These are phyloP conservation scores for Emydocephalus ijimae DNA, from an alignment of 2,113 vertebrate species.

Conservation along the genomic window DNA sequence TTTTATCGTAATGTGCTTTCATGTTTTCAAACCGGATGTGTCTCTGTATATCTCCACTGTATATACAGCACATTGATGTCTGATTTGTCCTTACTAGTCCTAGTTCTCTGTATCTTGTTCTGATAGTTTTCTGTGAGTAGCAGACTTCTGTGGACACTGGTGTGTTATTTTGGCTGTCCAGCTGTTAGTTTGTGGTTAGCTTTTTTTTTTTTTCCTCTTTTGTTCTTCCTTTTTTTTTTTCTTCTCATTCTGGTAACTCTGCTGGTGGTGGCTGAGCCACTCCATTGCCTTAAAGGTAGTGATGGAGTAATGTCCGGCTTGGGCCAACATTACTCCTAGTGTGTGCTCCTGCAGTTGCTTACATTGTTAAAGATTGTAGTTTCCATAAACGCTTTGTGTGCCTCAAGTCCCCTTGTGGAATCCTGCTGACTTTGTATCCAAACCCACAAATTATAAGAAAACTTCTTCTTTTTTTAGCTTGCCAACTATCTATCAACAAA, in stretches of 20 bases:
- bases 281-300: conserved; percentile 75
- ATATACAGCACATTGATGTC: conserved; percentile 71
- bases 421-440: conserved; percentile 75
- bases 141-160: conserved; percentile 71
- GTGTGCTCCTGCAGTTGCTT: conserved; percentile 75
- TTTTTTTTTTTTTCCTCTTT: conserved; percentile 42
- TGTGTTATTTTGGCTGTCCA: conserved; percentile 74
- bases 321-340: conserved; percentile 74
- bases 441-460: conserved; percentile 19
- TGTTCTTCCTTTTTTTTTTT: conserved; percentile 63
- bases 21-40: conserved; percentile 65
- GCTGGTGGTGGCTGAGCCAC: conserved; percentile 77
- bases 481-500: not conserved
- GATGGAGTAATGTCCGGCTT: conserved; percentile 76
- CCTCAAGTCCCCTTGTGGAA: conserved; percentile 88
- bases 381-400: conserved; percentile 88
- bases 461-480: conserved; percentile 4
- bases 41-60: conserved; percentile 69
- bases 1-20: conserved; percentile 56
- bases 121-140: conserved; percentile 63
- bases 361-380: conserved; percentile 76
- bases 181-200: conserved; percentile 77
- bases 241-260: conserved; percentile 64
- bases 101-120: conserved; percentile 71
- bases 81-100: conserved; percentile 70